Percentiles rank a stretch among this genome's conserved stretches.
Evolutionary conservation across 2,113 vertebrate genomes (phyloP).

Genomic region (Anhinga anhinga): DNA sequence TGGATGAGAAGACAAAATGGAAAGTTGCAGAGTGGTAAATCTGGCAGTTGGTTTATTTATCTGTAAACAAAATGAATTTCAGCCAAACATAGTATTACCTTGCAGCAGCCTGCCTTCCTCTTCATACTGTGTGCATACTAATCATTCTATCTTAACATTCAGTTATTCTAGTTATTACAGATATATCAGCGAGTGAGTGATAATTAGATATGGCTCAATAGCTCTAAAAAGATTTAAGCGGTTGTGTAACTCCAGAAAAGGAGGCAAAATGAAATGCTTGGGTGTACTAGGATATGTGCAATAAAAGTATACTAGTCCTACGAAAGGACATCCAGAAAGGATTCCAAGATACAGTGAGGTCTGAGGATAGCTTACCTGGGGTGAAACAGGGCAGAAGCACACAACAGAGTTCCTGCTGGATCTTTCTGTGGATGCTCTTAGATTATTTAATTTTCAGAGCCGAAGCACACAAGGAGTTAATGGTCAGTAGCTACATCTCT

Average conservation of each 20-base stretch:
- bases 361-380: neutral
- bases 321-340: neutral
- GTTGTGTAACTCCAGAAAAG: neutral
- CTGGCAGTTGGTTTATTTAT: neutral
- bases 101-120: neutral
- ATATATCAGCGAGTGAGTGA: neutral
- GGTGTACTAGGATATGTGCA: neutral
- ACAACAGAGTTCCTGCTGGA: neutral
- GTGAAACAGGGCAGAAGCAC: neutral
- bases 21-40: neutral
- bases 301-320: neutral
- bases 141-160: neutral
- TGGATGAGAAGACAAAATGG: neutral
- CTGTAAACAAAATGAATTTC: constrained; percentile 8
- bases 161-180: neutral
- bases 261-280: neutral
- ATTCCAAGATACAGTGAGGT: neutral
- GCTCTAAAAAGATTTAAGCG: neutral
- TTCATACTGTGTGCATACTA: neutral
- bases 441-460: neutral
- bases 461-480: neutral
- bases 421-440: neutral
- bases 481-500: neutral
- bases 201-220: neutral
- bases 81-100: neutral